These are phyloP conservation scores for Fregata magnificens DNA, from an alignment of 2,113 vertebrate genomes.

Conservation along the genomic window DNA sequence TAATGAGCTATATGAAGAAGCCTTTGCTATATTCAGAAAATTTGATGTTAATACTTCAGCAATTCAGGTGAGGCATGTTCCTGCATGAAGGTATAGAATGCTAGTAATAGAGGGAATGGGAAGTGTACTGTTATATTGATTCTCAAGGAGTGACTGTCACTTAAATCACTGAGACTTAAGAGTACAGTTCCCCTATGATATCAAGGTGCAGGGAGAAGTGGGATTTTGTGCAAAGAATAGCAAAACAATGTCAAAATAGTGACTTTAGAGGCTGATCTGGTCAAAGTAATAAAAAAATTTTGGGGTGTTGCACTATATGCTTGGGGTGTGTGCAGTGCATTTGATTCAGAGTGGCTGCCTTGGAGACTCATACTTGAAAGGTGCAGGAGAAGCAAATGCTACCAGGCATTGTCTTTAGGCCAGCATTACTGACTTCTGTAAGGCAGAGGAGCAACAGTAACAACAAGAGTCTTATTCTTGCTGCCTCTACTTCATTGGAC, in stretches of 20 bases:
- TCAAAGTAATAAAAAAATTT: not conserved
- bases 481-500: not conserved
- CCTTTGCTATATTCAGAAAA: conserved; percentile 91
- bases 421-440: not conserved
- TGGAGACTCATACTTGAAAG: not conserved
- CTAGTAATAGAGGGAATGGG: not conserved
- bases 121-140: not conserved
- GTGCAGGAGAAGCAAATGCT: not conserved
- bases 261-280: not conserved
- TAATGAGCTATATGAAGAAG: conserved; percentile 91
- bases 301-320: not conserved
- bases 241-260: not conserved
- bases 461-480: not conserved
- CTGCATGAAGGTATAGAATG: not conserved
- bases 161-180: not conserved
- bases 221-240: not conserved
- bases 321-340: not conserved
- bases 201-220: not conserved
- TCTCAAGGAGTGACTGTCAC: not conserved
- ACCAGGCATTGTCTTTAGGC: not conserved
- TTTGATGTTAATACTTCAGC: conserved; percentile 93
- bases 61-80: conserved; percentile 78
- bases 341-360: not conserved
- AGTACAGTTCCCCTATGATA: not conserved
- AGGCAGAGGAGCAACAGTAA: not conserved